Base-by-base conservation (phyloP, 2,113 vertebrate species). In the Heloderma charlesbogerti region DNA sequence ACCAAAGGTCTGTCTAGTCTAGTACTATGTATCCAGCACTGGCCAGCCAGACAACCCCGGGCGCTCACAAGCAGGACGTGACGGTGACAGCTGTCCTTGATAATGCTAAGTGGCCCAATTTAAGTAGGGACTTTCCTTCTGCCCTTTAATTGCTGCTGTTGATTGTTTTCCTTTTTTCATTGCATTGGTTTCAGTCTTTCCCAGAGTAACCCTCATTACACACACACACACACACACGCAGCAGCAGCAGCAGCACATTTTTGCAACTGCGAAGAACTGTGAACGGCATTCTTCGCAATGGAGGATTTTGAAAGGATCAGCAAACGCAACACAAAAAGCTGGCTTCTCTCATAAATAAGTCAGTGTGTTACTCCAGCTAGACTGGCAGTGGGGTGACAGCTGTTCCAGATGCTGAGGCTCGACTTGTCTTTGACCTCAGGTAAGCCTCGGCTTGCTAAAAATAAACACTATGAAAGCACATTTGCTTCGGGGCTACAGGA, bases 331-430 rank as follows among this genome's bases (percentile, higher is more conserved):
- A 91, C 77, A 91, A 78, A 92, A 88, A 95, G 91, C 91, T 90
- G 93, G 45, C 95, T 94, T 88, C 90, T 88, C 92, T 96, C 95
- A 96, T 96, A 94, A 97, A 97, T 96, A 97, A 96, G 94, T 95
- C 95, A 96, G 94, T 95, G 93, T 89, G 93, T 96, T 96, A 96
- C 92, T 96, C 95, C 94, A 96, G 96, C 96, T 96, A 96, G 95
- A 94, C 87, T 96, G 94, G 80, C 95, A 94, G 91, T 43, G 3
- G 90, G 92, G 90, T 92, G 95, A 93, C 95, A 95, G 95, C 90
- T 92, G 93, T 89, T 94, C 93, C 91, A 94, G 88, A 90, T 91
- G 92, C 94, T 92, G 93, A 88, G 92, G 93, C 84, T 96, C 93
- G 18, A 89, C 91, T 96, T 93, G 91, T 48, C 93, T 22, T 63